These are phyloP conservation scores for Cyrtorhinus lividipennis DNA, from an alignment of 1,140 invertebrate genomes.

Conservation along the genomic window DNA sequence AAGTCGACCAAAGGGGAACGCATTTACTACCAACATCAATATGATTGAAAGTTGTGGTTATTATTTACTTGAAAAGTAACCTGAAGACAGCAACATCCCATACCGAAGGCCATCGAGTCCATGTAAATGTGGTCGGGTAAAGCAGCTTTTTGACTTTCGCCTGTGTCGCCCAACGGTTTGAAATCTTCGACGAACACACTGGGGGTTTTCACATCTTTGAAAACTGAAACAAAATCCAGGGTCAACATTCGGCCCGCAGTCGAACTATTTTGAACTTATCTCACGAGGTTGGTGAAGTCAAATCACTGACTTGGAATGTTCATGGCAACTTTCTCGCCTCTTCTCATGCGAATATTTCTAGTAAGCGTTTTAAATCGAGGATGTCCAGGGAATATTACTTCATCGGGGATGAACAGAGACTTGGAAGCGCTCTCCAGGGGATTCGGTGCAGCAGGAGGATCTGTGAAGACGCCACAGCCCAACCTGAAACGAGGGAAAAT, in stretches of 20 bases:
- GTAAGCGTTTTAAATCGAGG: slow-evolving; percentile 92
- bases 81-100: slow-evolving; percentile 97
- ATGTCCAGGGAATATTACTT: slow-evolving; percentile 85
- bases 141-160: slow-evolving; percentile 45
- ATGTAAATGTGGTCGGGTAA: slow-evolving; percentile 81
- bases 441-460: slow-evolving; percentile 52
- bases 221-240: slow-evolving; percentile 48
- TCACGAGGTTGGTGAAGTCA: neutral
- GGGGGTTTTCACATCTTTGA: slow-evolving; percentile 67
- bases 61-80: slow-evolving; percentile 53
- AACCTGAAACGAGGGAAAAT: slow-evolving; percentile 41
- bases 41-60: too few relatives aligned
- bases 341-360: slow-evolving; percentile 75
- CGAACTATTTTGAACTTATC: too few relatives aligned
- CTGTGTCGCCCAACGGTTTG: slow-evolving; percentile 45
- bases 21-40: too few relatives aligned
- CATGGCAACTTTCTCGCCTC: slow-evolving; percentile 90
- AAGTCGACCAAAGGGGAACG: too few relatives aligned
- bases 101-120: slow-evolving; percentile 99
- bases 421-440: slow-evolving; percentile 58
- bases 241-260: too few relatives aligned
- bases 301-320: slow-evolving; percentile 71
- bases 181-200: slow-evolving; percentile 61
- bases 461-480: slow-evolving; percentile 79
- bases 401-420: slow-evolving; percentile 91